Evolutionary conservation across 2,113 vertebrate genomes (phyloP), one percentile per base, ranked within the genome.

Genomic region (Epinephelus cyanopodus): DNA sequence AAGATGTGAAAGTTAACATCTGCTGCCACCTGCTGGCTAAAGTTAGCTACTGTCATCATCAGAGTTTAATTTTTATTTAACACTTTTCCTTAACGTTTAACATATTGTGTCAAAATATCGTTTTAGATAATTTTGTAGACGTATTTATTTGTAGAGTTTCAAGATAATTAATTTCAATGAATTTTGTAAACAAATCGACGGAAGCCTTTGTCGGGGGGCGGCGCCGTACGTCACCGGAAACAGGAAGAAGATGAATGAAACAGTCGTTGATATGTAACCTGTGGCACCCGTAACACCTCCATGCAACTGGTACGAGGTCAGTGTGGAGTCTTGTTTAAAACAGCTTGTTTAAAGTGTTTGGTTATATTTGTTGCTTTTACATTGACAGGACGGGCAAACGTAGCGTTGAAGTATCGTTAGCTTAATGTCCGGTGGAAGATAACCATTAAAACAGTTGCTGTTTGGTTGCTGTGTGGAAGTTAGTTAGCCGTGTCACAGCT

Each of bases 301-400:
- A 6, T 5, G 65, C 29, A 65, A n/a, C 77, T 45, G 65, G 1
- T 42, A 12, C 50, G 85, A 91, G 91, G 90, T 92, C 91, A 93
- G 72, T 0, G 23, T 81, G 23, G 48, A 10, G n/a, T 27, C 6
- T 47, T 3, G 2, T 58, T 42, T 48, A 1, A n/a, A 9, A 52
- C 57, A 3, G 2, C 62, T 47, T 64, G 9, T 27, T 0, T 45
- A 0, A 37, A 61, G 2, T 37, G 27, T 70, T 29, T 53, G 23
- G 23, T 25, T 5, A 21, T 13, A 0, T 57, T 0, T 71, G 9
- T 33, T 53, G n/a, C 11, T 1, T 45, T 58, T 5, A 62, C 11
- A 15, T 0, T 18, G 1, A 21, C 19, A 13, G 4, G 18, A 2
- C 6, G 2, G 3, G 1, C 2, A 9, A 7, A n/a, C 33, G 37